phyloP scores from a whole-genome alignment of 2,113 vertebrate species.

The Perognathus longimembris region DNA sequence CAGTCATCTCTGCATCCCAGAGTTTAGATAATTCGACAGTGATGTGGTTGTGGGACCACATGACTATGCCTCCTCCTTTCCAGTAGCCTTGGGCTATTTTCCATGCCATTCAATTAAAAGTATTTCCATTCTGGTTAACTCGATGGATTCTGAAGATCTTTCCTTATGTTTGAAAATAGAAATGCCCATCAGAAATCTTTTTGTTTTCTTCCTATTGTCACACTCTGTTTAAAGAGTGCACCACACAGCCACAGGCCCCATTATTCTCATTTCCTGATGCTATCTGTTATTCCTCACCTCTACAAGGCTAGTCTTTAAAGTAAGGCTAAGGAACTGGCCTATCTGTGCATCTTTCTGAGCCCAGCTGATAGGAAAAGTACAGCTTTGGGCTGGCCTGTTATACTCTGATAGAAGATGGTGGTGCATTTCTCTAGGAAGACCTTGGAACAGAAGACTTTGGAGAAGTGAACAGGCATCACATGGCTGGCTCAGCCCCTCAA shows the following conservation, averaged over 20 bases:
- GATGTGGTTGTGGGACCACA: conserved; percentile 18
- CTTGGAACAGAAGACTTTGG: background rate
- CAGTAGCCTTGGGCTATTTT: conserved; percentile 84
- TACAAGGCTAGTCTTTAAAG: background rate
- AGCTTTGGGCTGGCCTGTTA: background rate
- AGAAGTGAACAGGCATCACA: background rate
- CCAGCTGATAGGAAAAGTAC: background rate
- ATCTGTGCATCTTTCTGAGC: background rate
- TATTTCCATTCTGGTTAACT: conserved; percentile 82
- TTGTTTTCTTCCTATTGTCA: conserved; percentile 15
- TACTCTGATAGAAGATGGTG: background rate
- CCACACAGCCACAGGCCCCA: background rate
- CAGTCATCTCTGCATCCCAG: conserved; percentile 50
- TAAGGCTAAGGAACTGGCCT: background rate
- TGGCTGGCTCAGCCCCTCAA: background rate
- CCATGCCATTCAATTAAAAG: conserved; percentile 80
- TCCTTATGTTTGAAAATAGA: conserved; percentile 51
- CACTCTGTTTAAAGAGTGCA: background rate
- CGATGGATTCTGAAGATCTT: conserved; percentile 58
- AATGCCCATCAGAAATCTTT: conserved; percentile 37
- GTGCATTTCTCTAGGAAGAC: background rate
- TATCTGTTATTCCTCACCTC: background rate
- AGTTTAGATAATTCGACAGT: conserved; percentile 69
- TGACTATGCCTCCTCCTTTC: conserved; percentile 52
- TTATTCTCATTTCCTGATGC: background rate